Evolutionary conservation across 2,888 invertebrate species (phyloP), one percentile per base, ranked within the genome.

Genomic region (Agrotis segetum): DNA sequence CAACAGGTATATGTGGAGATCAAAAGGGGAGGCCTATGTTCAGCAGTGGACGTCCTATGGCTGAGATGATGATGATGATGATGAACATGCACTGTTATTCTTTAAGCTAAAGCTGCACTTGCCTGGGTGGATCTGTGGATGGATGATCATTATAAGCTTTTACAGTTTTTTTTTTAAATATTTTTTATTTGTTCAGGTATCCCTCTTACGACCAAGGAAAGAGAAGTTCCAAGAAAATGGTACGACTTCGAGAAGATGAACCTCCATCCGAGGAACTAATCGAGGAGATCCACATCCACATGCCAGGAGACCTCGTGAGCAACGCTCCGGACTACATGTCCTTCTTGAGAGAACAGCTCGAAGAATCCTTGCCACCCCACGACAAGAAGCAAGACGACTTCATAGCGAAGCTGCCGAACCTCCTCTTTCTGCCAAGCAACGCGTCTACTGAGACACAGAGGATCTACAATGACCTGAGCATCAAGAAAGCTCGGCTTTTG

Each of bases 361-460:
- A 49, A 13, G 74, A 60, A 0, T 29, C 29, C 6, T 67, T 73
- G 0, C 72, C 72, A 1, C 59, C 52, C 0, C 72, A 73, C 21
- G 72, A 73, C 9, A 66, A 66, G 9, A 66, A 47, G 13, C 72
- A 73, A 13, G 72, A 74, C 9, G 72, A 74, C 3, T 66, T 73
- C 11, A 13, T 74, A 13, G 40, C 40, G 13, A 60, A 53, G 13
- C 50, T 73, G 0, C 58, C 52, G 0, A 29, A 24, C 2, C 9
- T 66, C 1, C n/a, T 66, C 2, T 67, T 66, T 11, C 9, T 73
- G 1, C 73, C 73, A 13, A 14, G 13, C 1, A 29, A 60, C 17
- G 40, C 74, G 0, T 21, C 40, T 53, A 14, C 13, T 4, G 47
- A 17, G 0, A 16, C 52, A 0, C n/a, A 13, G 1, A n/a, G 6